Evolutionary conservation across 2,113 vertebrate species (phyloP).

Genomic region (Abramis brama): DNA sequence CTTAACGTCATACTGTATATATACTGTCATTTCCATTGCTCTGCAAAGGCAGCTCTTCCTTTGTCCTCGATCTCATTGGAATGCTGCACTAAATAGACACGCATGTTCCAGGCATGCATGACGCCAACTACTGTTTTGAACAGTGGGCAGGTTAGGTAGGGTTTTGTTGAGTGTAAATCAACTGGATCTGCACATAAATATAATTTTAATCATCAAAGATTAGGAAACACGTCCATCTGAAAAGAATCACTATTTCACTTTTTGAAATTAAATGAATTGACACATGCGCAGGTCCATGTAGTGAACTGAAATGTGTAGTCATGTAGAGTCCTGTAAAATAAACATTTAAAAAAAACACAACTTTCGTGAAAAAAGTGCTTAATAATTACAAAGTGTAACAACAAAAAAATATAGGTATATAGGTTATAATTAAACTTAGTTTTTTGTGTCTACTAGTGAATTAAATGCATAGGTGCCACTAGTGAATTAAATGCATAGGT

Average conservation of each 20-base stretch:
- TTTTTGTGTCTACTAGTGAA: not conserved
- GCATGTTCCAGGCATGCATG: not conserved
- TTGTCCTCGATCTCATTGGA: not conserved
- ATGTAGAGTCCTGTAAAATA: too few relatives aligned
- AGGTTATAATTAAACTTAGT: too few relatives aligned
- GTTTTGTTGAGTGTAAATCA: not conserved
- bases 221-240: too few relatives aligned
- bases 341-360: too few relatives aligned
- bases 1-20: not conserved
- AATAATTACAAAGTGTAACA: too few relatives aligned
- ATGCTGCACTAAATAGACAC: not conserved
- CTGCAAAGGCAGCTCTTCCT: not conserved
- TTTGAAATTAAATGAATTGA: not conserved
- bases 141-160: not conserved
- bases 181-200: not conserved
- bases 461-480: not conserved
- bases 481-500: not conserved
- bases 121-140: slow-evolving; percentile 1
- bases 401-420: too few relatives aligned
- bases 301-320: not conserved
- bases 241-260: not conserved
- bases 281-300: not conserved
- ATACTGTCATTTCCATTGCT: not conserved
- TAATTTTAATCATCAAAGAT: not conserved
- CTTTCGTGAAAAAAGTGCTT: too few relatives aligned